Evolutionary conservation across 1,140 invertebrate genomes (phyloP).

Genomic region (Papilio dardanus): DNA sequence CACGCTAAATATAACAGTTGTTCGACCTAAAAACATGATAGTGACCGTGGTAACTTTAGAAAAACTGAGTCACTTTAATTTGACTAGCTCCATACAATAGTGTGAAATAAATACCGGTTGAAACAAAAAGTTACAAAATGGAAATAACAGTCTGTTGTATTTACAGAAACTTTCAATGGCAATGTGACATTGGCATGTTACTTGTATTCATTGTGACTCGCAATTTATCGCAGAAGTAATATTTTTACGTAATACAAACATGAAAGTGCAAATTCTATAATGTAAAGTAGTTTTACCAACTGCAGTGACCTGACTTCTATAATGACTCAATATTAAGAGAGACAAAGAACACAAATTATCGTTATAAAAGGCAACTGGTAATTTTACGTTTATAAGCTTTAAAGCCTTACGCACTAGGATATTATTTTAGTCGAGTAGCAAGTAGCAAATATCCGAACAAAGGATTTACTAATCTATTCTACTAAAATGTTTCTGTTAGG

Average conservation of each 20-base stretch:
- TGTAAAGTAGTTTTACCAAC: not conserved
- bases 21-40: not conserved
- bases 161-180: slow-evolving; percentile 2
- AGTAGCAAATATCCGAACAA: too few relatives aligned
- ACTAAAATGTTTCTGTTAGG: too few relatives aligned
- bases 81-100: slow-evolving; percentile 1
- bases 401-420: too few relatives aligned
- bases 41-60: not conserved
- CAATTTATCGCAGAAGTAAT: not conserved
- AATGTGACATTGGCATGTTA: not conserved
- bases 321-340: not conserved
- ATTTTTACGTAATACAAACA: not conserved
- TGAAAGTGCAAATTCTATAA: not conserved
- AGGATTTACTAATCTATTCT: too few relatives aligned
- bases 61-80: slow-evolving; percentile 5
- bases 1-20: not conserved
- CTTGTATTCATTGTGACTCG: not conserved
- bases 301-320: not conserved
- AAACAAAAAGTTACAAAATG: slow-evolving; percentile 10
- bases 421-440: too few relatives aligned
- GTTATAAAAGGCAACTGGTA: not conserved
- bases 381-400: not conserved
- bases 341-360: not conserved
- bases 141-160: slow-evolving; percentile 3
- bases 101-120: slow-evolving; percentile 5